These are phyloP conservation scores for Zoanthus gigantus DNA, from an alignment of 92 coral and sea anemone species.

Conservation along the genomic window DNA sequence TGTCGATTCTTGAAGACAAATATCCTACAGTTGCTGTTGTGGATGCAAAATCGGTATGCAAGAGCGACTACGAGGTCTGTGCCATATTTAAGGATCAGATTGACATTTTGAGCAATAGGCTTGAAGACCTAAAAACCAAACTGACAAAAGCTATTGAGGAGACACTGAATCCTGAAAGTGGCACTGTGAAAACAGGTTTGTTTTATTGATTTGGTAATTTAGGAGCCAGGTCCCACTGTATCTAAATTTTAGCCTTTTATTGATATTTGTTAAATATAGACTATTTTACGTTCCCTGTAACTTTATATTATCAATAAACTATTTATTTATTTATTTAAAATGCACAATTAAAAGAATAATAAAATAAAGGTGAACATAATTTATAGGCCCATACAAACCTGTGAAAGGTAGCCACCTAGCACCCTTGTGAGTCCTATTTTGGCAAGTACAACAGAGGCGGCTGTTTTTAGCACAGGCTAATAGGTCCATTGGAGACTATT, in stretches of 20 bases:
- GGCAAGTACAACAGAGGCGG: conserved; percentile 25
- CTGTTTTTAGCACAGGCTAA: conserved; percentile 21
- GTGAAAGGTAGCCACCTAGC: conserved; percentile 11
- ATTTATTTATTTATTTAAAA: background rate
- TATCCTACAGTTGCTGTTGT: conserved; percentile 6
- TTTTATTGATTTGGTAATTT: conserved; percentile 22
- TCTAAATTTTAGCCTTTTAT: too few species aligned
- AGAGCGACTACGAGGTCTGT: background rate
- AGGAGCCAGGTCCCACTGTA: background rate
- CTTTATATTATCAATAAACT: too few species aligned
- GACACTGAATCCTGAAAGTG: conserved; percentile 33
- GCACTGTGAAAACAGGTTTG: conserved; percentile 29
- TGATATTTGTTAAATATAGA: too few species aligned
- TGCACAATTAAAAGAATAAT: conserved; percentile 23
- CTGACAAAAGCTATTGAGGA: conserved; percentile 19
- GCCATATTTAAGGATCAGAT: conserved; percentile 19
- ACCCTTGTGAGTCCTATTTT: conserved; percentile 25
- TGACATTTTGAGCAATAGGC: conserved; percentile 14
- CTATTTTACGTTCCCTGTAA: too few species aligned
- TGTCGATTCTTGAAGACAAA: background rate
- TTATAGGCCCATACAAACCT: background rate
- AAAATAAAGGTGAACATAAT: conserved; percentile 13
- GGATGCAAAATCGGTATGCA: background rate
- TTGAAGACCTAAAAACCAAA: background rate
- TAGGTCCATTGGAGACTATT: conserved; percentile 9